Evolutionary conservation across 2,888 invertebrate species (phyloP).

Genomic region (Rotaria magnacalcarata): DNA sequence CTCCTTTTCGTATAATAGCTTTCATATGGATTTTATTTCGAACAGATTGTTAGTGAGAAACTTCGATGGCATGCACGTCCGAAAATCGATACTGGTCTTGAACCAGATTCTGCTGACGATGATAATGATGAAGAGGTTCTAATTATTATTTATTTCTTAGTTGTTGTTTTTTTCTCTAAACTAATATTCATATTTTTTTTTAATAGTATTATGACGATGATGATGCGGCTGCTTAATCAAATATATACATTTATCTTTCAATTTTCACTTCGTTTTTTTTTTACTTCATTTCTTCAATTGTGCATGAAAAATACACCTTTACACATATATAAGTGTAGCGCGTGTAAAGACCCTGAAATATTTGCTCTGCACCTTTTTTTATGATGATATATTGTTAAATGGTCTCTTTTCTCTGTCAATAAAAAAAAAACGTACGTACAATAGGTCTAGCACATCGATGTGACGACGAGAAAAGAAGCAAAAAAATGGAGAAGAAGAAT

Average conservation of each 20-base stretch:
- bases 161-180: not conserved
- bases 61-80: not conserved
- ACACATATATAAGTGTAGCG: not conserved
- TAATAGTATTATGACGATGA: not conserved
- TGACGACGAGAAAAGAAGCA: not conserved
- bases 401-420: not conserved
- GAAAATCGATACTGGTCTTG: not conserved
- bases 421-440: not conserved
- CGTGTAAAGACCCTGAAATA: constrained; percentile 1
- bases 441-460: not conserved
- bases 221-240: not conserved
- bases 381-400: not conserved
- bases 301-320: not conserved
- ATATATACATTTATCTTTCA: not conserved
- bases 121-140: no score
- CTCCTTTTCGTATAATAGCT: no score
- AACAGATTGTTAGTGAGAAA: not conserved
- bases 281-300: not conserved
- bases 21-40: not conserved
- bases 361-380: not conserved
- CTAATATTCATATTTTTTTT: not conserved
- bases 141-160: not conserved
- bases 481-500: not conserved
- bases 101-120: not conserved
- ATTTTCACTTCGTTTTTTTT: not conserved